phyloP scores from a whole-genome alignment of 2,797 vertebrate genomes.

The Sciurus carolinensis region DNA sequence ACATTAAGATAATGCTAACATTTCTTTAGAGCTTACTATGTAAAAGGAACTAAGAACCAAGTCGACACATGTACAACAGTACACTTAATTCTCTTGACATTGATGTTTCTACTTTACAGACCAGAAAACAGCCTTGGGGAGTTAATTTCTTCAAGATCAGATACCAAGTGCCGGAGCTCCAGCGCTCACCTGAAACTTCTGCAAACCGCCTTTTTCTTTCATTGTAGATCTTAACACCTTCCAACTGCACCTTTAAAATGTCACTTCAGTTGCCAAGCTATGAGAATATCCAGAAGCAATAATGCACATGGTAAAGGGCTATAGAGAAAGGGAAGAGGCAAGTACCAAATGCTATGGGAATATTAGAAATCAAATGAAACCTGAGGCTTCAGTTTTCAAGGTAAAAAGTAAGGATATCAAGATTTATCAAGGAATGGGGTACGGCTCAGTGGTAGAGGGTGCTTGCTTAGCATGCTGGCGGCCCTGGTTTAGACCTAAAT shows the following conservation, averaged over 20 bases:
- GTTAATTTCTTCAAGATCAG: neutral
- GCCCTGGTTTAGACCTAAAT: neutral
- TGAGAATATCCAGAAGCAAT: neutral
- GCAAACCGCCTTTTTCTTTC: neutral
- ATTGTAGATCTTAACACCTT: neutral
- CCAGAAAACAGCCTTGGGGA: neutral
- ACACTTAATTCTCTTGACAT: neutral
- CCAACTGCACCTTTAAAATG: neutral
- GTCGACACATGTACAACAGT: neutral
- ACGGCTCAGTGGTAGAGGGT: neutral
- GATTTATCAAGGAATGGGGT: neutral
- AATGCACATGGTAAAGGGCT: neutral
- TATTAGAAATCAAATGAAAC: neutral
- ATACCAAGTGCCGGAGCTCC: neutral
- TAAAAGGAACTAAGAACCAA: neutral
- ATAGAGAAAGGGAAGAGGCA: neutral
- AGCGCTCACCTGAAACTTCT: neutral
- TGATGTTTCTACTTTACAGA: neutral
- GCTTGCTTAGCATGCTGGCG: neutral
- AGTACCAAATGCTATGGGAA: neutral
- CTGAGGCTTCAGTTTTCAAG: neutral
- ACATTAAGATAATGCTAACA: neutral
- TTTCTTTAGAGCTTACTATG: neutral
- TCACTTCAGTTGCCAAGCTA: neutral
- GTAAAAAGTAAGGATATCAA: constrained; percentile 5